These are phyloP conservation scores for Potorous gilbertii DNA, from an alignment of 2,797 vertebrate genomes.

Conservation along the genomic window DNA sequence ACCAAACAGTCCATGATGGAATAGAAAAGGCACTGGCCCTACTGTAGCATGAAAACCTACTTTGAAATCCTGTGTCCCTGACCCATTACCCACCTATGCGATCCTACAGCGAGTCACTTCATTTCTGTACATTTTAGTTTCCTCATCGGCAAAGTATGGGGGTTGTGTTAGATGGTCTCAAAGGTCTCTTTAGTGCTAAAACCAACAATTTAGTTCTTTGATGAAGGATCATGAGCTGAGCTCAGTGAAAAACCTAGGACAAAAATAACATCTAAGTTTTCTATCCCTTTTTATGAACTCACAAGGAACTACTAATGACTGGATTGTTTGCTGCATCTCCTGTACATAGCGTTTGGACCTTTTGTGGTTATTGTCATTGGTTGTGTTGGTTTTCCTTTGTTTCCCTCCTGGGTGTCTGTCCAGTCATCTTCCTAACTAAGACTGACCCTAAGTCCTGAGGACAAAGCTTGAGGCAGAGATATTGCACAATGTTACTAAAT, in stretches of 20 bases:
- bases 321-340: not conserved
- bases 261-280: not conserved
- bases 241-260: not conserved
- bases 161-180: not conserved
- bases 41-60: no score
- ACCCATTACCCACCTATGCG: not conserved
- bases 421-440: not conserved
- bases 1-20: not conserved
- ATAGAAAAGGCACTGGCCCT: no score
- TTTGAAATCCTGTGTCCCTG: not conserved
- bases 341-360: not conserved
- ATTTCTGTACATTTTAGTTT: constrained; percentile 28
- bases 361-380: not conserved
- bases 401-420: not conserved
- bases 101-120: not conserved
- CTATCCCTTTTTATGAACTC: constrained; percentile 58
- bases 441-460: not conserved
- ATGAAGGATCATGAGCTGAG: not conserved
- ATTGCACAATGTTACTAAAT: not conserved
- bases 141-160: constrained; percentile 39
- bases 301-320: constrained; percentile 64
- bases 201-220: not conserved
- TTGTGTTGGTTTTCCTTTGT: not conserved
- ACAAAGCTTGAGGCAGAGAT: not conserved
- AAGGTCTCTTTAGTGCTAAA: not conserved